Percentiles rank a stretch among this genome's conserved stretches.
phyloP scores from a whole-genome alignment of 2,797 vertebrate genomes.

The Ibycter americanus region DNA sequence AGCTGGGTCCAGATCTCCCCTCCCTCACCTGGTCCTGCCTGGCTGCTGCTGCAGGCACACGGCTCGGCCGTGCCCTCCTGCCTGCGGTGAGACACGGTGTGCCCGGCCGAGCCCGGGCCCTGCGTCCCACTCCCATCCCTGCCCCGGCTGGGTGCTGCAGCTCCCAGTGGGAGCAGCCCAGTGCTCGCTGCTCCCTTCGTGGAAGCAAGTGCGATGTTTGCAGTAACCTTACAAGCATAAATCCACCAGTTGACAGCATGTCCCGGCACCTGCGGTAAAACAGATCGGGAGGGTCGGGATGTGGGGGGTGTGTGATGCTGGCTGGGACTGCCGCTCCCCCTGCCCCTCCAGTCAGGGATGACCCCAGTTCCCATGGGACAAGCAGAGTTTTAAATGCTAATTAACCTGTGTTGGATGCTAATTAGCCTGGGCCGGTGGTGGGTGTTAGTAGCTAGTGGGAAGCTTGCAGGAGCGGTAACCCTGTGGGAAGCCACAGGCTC shows the following conservation, averaged over 20 bases:
- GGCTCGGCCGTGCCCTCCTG: background rate
- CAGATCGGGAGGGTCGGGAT: background rate
- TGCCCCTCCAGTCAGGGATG: background rate
- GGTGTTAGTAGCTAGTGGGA: background rate
- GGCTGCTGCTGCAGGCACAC: background rate
- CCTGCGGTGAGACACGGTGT: accelerated
- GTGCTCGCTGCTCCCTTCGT: background rate
- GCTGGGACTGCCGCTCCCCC: accelerated
- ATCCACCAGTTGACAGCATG: background rate
- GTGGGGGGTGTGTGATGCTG: accelerated
- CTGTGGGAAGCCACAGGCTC: background rate
- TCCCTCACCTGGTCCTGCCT: background rate
- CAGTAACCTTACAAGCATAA: background rate
- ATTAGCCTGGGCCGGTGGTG: background rate
- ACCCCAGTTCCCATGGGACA: background rate
- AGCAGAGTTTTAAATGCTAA: background rate
- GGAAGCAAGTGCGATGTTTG: background rate
- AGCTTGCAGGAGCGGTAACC: background rate
- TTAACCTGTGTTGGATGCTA: background rate
- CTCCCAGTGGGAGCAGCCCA: background rate
- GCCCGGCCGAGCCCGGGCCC: accelerated
- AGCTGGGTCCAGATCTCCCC: background rate
- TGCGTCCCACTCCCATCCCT: background rate
- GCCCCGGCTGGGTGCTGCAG: background rate
- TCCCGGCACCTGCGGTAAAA: background rate